phyloP scores from a whole-genome alignment of 2,113 vertebrate species.

The Myotis davidii region DNA sequence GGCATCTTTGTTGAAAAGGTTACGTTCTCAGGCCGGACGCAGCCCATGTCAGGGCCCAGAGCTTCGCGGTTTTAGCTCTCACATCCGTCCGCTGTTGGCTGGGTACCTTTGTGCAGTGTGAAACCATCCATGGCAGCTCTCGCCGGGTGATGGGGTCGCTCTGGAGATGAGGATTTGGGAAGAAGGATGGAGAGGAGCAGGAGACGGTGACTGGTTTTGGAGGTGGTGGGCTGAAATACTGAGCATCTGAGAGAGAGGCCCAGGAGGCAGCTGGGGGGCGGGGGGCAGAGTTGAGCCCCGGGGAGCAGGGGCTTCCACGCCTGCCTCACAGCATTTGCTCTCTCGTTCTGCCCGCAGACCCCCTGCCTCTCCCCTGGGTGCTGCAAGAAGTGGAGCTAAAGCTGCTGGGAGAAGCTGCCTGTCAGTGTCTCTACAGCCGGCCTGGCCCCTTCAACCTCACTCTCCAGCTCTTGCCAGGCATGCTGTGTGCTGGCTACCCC shows the following conservation, averaged over 20 bases:
- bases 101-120: neutral
- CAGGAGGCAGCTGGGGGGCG: neutral
- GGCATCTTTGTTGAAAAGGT: neutral
- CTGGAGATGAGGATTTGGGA: neutral
- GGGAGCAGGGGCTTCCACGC: neutral
- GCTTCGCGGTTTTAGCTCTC: neutral
- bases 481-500: constrained; percentile 79
- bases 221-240: neutral
- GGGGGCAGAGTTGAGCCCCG: neutral
- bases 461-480: constrained; percentile 62
- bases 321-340: neutral
- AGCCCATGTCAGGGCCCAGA: neutral
- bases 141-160: neutral
- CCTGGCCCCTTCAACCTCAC: constrained; percentile 56
- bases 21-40: neutral
- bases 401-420: constrained; percentile 55
- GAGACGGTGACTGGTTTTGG: neutral
- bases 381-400: constrained; percentile 74
- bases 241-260: neutral
- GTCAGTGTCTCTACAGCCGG: constrained; percentile 75
- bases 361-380: constrained; percentile 53
- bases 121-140: neutral
- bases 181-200: neutral
- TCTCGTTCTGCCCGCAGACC: constrained; percentile 55
- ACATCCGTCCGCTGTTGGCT: neutral